Evolutionary conservation across 2,888 invertebrate species (phyloP).

Genomic region (Drosophila greeni): DNA sequence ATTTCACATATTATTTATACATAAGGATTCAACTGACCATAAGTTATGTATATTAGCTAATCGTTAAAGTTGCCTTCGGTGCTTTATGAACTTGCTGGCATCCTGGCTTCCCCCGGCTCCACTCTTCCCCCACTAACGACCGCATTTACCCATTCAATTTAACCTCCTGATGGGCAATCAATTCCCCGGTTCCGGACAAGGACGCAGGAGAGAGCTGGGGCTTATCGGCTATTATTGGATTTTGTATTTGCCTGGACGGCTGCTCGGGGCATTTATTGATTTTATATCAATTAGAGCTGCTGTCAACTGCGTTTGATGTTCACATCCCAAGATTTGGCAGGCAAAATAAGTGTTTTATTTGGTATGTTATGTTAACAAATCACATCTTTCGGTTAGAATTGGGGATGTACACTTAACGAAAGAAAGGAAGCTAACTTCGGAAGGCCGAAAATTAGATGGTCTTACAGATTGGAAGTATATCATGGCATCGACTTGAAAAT

Average conservation of each 20-base stretch:
- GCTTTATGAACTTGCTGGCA: constrained; percentile 37
- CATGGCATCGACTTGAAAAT: not conserved
- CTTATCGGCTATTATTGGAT: constrained; percentile 8
- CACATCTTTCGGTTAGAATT: not conserved
- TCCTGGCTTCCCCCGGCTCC: not conserved
- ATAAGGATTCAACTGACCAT: constrained; percentile 73
- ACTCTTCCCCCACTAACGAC: constrained; percentile 16
- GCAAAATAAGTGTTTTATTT: not conserved
- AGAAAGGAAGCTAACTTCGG: not conserved
- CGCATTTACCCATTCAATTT: constrained; percentile 43
- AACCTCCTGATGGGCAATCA: constrained; percentile 31
- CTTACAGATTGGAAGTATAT: not conserved
- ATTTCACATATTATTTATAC: constrained; percentile 69
- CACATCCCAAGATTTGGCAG: not conserved
- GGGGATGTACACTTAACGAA: not conserved
- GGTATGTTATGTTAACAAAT: not conserved
- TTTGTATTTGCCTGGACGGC: constrained; percentile 11
- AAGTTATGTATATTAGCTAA: constrained; percentile 70
- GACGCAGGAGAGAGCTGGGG: not conserved
- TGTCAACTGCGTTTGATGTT: constrained; percentile 17
- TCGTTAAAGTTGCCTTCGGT: constrained; percentile 43
- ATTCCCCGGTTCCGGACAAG: constrained; percentile 6
- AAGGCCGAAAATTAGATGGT: not conserved
- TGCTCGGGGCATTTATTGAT: constrained; percentile 26
- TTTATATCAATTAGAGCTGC: constrained; percentile 34